phyloP scores from a whole-genome alignment of 2,797 vertebrate genomes.

The Rhabdomys pumilio region DNA sequence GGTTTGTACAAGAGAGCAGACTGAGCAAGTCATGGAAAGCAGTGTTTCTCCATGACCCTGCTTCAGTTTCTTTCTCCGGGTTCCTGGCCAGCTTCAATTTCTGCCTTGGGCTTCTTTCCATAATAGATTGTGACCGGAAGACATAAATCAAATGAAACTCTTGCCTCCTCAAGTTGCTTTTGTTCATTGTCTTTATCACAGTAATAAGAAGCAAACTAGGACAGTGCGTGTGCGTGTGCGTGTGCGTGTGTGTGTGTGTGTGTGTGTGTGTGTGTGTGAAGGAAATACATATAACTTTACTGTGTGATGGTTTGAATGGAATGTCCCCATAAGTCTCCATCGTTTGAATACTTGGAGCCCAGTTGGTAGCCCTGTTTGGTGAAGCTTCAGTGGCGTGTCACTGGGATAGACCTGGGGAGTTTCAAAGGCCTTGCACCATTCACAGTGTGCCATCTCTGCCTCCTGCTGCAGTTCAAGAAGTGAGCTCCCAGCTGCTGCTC shows the following conservation, averaged over 20 bases:
- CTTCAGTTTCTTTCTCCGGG: background rate
- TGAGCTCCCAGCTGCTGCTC: background rate
- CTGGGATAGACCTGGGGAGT: background rate
- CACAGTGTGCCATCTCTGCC: background rate
- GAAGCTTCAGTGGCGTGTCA: background rate
- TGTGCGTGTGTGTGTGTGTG: background rate
- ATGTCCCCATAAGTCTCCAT: too few relatives aligned
- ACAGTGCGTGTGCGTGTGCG: background rate
- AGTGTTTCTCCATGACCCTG: background rate
- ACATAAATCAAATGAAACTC: background rate
- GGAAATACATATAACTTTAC: background rate
- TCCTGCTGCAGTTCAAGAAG: too few relatives aligned
- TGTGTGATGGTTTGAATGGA: background rate
- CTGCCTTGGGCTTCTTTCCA: background rate
- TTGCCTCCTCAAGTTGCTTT: background rate
- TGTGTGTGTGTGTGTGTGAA: background rate
- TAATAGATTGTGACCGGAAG: background rate
- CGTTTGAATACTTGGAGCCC: background rate
- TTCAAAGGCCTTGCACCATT: background rate
- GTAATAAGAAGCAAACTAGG: background rate
- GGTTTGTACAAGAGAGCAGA: background rate
- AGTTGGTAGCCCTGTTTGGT: background rate
- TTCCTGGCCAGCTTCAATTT: background rate
- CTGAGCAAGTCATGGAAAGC: background rate
- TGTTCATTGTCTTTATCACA: background rate